Conservation (phyloP, 2,888 invertebrate genomes). For the Lysandra bellargus region DNA sequence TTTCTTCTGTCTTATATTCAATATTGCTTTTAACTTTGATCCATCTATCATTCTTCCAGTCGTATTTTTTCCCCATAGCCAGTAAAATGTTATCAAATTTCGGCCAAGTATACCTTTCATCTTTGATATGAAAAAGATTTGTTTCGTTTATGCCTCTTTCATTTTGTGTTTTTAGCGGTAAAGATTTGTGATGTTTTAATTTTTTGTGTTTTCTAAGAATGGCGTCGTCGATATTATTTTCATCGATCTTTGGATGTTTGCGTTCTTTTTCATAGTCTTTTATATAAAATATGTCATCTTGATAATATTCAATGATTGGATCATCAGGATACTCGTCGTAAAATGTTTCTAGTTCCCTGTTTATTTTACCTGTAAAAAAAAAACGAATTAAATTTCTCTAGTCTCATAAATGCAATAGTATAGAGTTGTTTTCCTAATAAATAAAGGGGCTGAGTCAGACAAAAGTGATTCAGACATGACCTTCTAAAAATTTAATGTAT, state of each 20-base stretch:
- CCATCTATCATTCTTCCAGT: slow-evolving; percentile 76
- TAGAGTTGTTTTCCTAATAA: too few species aligned
- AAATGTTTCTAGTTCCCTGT: slow-evolving; percentile 63
- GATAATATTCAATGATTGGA: slow-evolving; percentile 51
- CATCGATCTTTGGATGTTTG: slow-evolving; percentile 45
- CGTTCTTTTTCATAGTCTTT: slow-evolving; percentile 39
- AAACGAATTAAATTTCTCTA: not conserved
- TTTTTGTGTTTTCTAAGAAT: slow-evolving; percentile 37
- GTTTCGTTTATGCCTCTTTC: slow-evolving; percentile 1
- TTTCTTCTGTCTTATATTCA: slow-evolving; percentile 43
- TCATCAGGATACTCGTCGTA: slow-evolving; percentile 64
- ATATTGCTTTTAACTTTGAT: slow-evolving; percentile 67
- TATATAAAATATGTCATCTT: slow-evolving; percentile 46
- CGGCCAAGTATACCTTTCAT: slow-evolving; percentile 54
- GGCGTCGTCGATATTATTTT: slow-evolving; percentile 40
- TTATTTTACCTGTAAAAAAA: slow-evolving; percentile 64
- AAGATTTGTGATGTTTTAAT: slow-evolving; percentile 35
- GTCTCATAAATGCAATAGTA: too few species aligned
- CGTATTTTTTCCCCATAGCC: slow-evolving; percentile 67
- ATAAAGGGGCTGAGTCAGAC: too few species aligned
- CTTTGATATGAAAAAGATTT: slow-evolving; percentile 8
- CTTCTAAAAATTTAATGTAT: too few species aligned
- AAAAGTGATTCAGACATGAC: too few species aligned
- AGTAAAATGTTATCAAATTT: slow-evolving; percentile 69
- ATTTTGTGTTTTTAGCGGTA: not conserved